Conservation (phyloP, 2,888 invertebrate species). For the Megastigmus dorsalis region DNA sequence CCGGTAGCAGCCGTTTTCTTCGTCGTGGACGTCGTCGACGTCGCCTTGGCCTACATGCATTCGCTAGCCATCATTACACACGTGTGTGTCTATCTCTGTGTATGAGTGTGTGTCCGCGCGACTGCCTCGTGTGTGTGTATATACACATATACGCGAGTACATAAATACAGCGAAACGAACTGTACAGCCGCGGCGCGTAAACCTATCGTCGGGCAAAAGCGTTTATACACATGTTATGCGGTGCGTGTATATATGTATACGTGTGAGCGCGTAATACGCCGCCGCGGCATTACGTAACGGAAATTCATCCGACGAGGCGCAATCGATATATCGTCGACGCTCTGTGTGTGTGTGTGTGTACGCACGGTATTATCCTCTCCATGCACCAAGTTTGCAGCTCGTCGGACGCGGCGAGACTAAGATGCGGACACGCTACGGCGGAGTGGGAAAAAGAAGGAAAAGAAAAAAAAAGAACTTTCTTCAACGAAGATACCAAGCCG, state of each 20-base stretch:
- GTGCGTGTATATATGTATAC: not conserved
- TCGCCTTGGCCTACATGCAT: constrained; percentile 54
- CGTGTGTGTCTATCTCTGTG: not conserved
- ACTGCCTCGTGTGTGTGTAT: not conserved
- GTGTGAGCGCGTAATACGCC: not conserved
- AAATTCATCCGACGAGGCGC: constrained; percentile 37
- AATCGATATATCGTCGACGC: constrained; percentile 10
- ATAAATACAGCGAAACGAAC: not conserved
- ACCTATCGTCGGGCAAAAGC: too few species aligned
- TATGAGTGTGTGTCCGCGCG: not conserved
- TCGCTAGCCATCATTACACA: constrained; percentile 21
- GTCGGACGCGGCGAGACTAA: too few species aligned
- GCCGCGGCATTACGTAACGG: constrained; percentile 30
- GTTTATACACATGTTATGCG: too few species aligned
- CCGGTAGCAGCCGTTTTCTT: too few species aligned
- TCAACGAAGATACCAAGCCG: too few species aligned
- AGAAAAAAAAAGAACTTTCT: too few species aligned
- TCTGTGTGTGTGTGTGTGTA: not conserved
- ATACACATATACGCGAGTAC: too few species aligned
- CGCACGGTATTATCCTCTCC: too few species aligned
- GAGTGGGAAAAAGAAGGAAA: too few species aligned
- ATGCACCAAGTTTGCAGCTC: too few species aligned
- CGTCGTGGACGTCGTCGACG: constrained; percentile 13
- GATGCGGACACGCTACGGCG: too few species aligned
- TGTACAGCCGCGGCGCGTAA: not conserved